Base-by-base conservation (phyloP, 1,140 invertebrate genomes). In the Anthonomus grandis region DNA sequence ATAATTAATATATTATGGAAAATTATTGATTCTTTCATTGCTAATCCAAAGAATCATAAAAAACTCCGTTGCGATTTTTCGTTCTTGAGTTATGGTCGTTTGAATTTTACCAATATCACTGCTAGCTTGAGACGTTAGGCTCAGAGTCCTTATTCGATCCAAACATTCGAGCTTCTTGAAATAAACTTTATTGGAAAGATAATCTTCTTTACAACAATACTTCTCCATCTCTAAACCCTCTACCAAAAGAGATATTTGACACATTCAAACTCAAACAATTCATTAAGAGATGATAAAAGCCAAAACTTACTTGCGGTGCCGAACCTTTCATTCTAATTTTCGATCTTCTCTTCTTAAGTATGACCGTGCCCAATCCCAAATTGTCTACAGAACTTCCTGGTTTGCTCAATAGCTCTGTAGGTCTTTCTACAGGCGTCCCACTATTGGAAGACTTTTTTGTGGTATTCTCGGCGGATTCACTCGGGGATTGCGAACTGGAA, bases 261-360 rank as follows among this genome's bases (percentile, higher is more conserved):
- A 18, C n/a, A n/a, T 42, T 41, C 17, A 41, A 41, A 39, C 4
- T 44, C 19, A 22, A 44, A 45, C 23, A 10, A 12, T 21, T 22
- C 0, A 23, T 22, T 31, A 19, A 41, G 0, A 41, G n/a, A 1
- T 18, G 12, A 15, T 17, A 41, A 9, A 1, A 41, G 3, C 12
- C n/a, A 13, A 2, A 12, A 9, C 23, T 23, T 45, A 57, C 60
- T 62, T 72, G 70, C 27, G 85, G 84, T 51, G 85, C 84, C 18
- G 81, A 79, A 36, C 79, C 78, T 68, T 83, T 82, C 41, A 78
- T 78, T 34, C 85, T 75, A 61, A 83, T 86, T 76, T 87, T 88
- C 64, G 84, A 86, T 52, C 85, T 76, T 61, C 85, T 75, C 66
- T 87, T 87, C 34, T 82, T 77, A 31, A 86, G 73, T 64, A 85